Evolutionary conservation across 2,888 invertebrate genomes (phyloP).

Genomic region (Hesperia comma): DNA sequence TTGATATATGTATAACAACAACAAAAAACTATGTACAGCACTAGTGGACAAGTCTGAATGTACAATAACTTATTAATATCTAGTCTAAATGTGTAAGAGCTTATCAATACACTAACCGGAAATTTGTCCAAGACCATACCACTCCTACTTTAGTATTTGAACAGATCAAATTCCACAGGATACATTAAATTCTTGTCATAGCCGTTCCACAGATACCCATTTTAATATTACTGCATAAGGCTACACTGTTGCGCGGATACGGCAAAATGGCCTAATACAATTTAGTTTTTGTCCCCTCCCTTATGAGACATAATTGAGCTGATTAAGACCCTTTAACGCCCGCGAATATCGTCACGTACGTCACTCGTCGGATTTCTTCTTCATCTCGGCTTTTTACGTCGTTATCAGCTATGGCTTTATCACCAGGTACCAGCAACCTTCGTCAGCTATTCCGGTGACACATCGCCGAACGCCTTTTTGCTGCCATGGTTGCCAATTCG

Average conservation of each 20-base stretch:
- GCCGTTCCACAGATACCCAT: conserved; percentile 15
- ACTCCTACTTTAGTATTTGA: not conserved
- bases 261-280: conserved; percentile 34
- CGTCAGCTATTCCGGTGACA: conserved; percentile 22
- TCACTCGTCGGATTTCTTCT: conserved; percentile 35
- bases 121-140: too few relatives aligned
- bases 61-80: too few relatives aligned
- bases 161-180: too few relatives aligned
- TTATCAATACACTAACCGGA: too few relatives aligned
- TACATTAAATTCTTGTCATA: conserved; percentile 15
- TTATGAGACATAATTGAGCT: conserved; percentile 38
- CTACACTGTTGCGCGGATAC: conserved; percentile 14
- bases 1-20: too few relatives aligned
- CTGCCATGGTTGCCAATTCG: conserved; percentile 10
- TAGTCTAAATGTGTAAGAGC: too few relatives aligned
- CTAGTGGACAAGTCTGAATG: too few relatives aligned
- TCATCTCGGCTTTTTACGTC: conserved; percentile 37
- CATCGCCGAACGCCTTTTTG: conserved; percentile 26
- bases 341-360: conserved; percentile 40
- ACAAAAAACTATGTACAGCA: too few relatives aligned
- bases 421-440: conserved; percentile 29
- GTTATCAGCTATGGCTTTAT: conserved; percentile 42
- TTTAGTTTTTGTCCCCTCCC: conserved; percentile 33
- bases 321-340: conserved; percentile 37
- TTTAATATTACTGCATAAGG: conserved; percentile 18